A percentile compares a stretch with the other conserved stretches of the same genome.
Evolutionary conservation across 2,888 invertebrate species (phyloP).

Genomic region (Balanococcus diminutus): DNA sequence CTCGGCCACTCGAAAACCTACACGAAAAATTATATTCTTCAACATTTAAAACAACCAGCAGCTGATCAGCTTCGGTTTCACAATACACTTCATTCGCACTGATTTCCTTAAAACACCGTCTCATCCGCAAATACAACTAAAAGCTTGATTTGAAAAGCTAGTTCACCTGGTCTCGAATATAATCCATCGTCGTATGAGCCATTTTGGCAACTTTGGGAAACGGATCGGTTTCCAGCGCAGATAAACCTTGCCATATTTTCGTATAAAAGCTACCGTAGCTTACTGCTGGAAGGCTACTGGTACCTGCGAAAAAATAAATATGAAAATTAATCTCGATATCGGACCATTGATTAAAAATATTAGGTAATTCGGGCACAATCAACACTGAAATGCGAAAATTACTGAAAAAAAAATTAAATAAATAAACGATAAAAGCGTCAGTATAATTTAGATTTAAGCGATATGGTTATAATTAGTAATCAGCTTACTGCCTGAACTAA

Average conservation of each 20-base stretch:
- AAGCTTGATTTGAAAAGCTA: no score
- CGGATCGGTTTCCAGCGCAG: slow-evolving; percentile 82
- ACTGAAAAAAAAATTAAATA: no score
- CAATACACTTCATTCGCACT: not conserved
- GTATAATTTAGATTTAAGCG: no score
- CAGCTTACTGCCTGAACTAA: slow-evolving; percentile 67
- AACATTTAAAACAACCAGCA: not conserved
- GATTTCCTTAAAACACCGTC: not conserved
- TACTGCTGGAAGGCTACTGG: not conserved
- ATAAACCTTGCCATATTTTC: slow-evolving; percentile 85
- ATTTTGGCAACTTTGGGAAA: slow-evolving; percentile 80
- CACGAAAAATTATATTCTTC: not conserved
- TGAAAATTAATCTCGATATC: not conserved
- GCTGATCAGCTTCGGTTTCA: not conserved
- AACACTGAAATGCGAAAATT: no score
- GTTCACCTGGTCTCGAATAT: slow-evolving; percentile 75
- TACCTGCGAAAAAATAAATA: not conserved
- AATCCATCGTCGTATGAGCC: slow-evolving; percentile 77
- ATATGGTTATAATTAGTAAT: not conserved
- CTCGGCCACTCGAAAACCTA: slow-evolving; percentile 53
- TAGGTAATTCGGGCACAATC: no score
- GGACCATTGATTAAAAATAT: no score
- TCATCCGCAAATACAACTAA: not conserved
- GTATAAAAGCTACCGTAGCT: slow-evolving; percentile 64
- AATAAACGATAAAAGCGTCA: no score